A percentile compares a stretch with the other conserved stretches of the same genome.
Conservation (phyloP, 2,797 vertebrate genomes). For the Rhynchonycteris naso region DNA sequence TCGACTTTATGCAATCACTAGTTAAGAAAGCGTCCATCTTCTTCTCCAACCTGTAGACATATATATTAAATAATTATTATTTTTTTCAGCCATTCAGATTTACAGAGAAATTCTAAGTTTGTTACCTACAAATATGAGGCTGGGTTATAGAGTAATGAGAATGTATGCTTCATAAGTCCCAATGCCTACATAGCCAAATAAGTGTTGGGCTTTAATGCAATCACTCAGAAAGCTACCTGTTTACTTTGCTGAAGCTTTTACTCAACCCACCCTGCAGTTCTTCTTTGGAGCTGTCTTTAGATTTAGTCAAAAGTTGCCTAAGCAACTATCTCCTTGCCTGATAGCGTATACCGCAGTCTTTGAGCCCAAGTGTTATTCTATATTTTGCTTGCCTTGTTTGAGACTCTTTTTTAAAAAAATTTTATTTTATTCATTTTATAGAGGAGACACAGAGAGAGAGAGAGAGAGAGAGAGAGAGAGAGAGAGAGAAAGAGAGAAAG, state of each 20-base stretch:
- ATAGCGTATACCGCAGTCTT: not conserved
- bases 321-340: not conserved
- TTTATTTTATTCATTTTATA: too few relatives aligned
- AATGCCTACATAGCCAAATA: not conserved
- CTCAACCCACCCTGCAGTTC: not conserved
- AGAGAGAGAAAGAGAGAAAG: too few relatives aligned
- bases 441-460: too few relatives aligned
- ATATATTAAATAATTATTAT: not conserved
- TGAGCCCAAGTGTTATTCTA: not conserved
- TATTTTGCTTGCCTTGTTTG: not conserved
- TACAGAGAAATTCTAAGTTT: not conserved
- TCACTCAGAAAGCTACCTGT: not conserved
- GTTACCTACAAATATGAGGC: not conserved
- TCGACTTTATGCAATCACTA: conserved; percentile 1
- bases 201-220: not conserved
- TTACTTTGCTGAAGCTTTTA: not conserved
- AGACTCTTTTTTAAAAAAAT: conserved; percentile 15
- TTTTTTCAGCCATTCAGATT: not conserved
- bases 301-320: not conserved
- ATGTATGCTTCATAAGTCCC: not conserved
- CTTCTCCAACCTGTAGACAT: not conserved
- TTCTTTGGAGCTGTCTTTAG: not conserved
- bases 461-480: too few relatives aligned
- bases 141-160: not conserved
- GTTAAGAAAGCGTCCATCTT: not conserved